Evolutionary conservation across 1,140 invertebrate species (phyloP), one percentile per base, ranked within the genome.

Genomic region (Psilanteris sp.): DNA sequence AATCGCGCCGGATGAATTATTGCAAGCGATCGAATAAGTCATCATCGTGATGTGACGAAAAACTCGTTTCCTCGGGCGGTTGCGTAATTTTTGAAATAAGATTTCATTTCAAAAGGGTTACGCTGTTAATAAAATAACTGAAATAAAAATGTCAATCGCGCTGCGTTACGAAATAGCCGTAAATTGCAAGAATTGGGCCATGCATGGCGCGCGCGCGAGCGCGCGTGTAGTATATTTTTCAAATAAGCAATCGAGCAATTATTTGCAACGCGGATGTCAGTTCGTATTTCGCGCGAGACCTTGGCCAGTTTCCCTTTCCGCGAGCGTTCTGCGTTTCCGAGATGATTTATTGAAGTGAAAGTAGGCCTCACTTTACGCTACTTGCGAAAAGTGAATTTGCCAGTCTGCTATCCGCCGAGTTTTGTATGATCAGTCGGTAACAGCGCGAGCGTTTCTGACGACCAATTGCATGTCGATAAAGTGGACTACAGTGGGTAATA

Each of bases 281-380:
- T 79, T 85, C 76, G 82, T 84, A 80, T 83, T 86, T 84, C 79
- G 46, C 72, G 79, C 78, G 70, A 66, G 81, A 83, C 85, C 85
- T 88, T 88, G 86, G 83, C 85, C 85, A 84, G 81, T 87, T 88
- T 87, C 80, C 79, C 84, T 85, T 85, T 85, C 84, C 71, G 74
- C 59, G 54, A 67, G 43, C 52, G 10, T 27, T 32, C 13, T 34
- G 41, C 64, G 46, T 66, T 71, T 70, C 57, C 46, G 48, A 73
- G 59, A 66, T 62, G 37, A 70, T 59, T 64, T 73, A 70, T 70
- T 46, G 10, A 41, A 59, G 46, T 66, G 59, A 66, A 71, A 78
- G 66, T 59, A 68, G 41, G 43, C 13, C 52, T 62, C 27, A 15
- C 32, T 48, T 14, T 39, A 0, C 14, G 5, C 48, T 68, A 55